These are phyloP conservation scores for Tryphoninae sp. DNA, from an alignment of 2,888 invertebrate genomes.

Conservation along the genomic window DNA sequence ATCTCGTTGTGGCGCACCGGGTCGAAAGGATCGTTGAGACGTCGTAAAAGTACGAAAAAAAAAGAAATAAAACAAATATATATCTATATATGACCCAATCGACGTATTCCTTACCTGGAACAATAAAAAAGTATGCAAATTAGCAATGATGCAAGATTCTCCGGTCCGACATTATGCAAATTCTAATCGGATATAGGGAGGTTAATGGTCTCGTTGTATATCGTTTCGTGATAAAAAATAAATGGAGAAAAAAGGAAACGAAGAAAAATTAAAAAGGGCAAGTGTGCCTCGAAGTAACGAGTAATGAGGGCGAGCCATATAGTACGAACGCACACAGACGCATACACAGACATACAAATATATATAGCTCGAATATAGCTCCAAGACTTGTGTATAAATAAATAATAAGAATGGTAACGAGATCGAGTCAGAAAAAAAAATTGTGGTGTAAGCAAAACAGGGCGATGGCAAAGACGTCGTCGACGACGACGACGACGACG, in stretches of 20 bases:
- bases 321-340: neutral
- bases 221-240: slow-evolving; percentile 19
- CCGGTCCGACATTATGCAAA: slow-evolving; percentile 54
- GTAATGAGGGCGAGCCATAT: slow-evolving; percentile 14
- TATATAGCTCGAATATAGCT: too few species aligned
- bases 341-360: too few species aligned
- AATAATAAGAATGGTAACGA: neutral
- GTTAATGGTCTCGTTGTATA: slow-evolving; percentile 27
- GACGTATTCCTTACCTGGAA: slow-evolving; percentile 57
- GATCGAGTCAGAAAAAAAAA: neutral
- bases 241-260: slow-evolving; percentile 16
- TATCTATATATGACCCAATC: slow-evolving; percentile 1
- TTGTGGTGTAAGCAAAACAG: slow-evolving; percentile 12
- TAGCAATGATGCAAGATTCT: slow-evolving; percentile 56
- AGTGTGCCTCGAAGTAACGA: slow-evolving; percentile 50
- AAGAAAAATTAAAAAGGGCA: slow-evolving; percentile 42
- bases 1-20: slow-evolving; percentile 24
- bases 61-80: slow-evolving; percentile 8
- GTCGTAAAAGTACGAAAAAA: neutral
- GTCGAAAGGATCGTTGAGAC: slow-evolving; percentile 17
- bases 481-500: neutral
- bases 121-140: slow-evolving; percentile 60
- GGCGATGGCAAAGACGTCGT: slow-evolving; percentile 12
- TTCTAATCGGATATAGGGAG: slow-evolving; percentile 52
- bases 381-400: neutral